A percentile compares a stretch with the other conserved stretches of the same genome.
phyloP scores from a whole-genome alignment of 2,113 vertebrate genomes.

The Monopterus albus region DNA sequence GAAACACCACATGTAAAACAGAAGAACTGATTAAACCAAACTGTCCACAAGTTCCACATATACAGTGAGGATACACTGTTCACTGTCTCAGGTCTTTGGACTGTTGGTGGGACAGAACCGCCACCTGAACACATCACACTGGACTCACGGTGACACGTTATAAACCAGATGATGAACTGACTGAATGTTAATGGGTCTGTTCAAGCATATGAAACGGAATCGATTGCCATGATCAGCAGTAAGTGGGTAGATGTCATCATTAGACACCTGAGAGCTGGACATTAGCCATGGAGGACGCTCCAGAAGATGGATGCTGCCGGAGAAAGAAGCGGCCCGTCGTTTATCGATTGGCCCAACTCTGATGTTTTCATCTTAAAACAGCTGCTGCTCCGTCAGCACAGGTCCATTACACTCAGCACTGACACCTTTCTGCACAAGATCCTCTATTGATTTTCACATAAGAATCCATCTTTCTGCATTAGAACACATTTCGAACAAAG shows the following conservation, averaged over 20 bases:
- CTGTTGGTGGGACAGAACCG: no score
- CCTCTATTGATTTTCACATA: constrained; percentile 79
- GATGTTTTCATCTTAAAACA: constrained; percentile 54
- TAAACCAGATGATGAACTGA: not conserved
- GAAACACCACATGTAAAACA: no score
- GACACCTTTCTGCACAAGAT: constrained; percentile 65
- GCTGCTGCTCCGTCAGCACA: constrained; percentile 59
- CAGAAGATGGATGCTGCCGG: constrained; percentile 60
- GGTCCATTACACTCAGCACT: constrained; percentile 72
- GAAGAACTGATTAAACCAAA: no score
- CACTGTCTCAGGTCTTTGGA: no score
- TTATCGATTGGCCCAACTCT: constrained; percentile 67
- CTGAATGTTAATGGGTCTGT: not conserved
- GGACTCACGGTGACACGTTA: no score
- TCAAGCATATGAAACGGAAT: constrained; percentile 1
- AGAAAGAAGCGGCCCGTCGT: constrained; percentile 59
- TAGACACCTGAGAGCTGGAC: constrained; percentile 41
- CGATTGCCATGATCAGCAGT: constrained; percentile 40
- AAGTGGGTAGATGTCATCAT: constrained; percentile 39
- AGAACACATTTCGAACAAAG: constrained; percentile 73
- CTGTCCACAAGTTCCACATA: no score
- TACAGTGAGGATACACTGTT: no score
- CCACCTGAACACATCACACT: no score
- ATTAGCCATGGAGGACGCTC: constrained; percentile 37
- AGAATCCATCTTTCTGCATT: constrained; percentile 77